Base-by-base conservation (phyloP, 2,113 vertebrate genomes). In the Tonatia bakeri region DNA sequence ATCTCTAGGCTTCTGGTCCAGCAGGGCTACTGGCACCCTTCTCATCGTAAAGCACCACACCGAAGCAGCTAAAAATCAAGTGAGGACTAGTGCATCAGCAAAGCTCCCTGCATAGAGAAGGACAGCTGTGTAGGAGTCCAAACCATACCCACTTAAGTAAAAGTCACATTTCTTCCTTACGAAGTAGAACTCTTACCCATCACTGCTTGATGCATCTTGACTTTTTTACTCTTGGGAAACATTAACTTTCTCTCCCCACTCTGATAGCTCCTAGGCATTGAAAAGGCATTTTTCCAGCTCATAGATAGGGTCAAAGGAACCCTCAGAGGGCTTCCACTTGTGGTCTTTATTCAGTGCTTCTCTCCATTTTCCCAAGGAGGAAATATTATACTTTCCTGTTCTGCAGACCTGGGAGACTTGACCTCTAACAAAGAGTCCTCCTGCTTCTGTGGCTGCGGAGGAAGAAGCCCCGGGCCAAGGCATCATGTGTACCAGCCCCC, bases 261-360 rank as follows among this genome's bases (percentile, higher is more conserved):
- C 54, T 77, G 70, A 64, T 75, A 50, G 10, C 75, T 92, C 26
- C 16, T 75, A 76, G 73, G 47, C 79, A 87, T 22, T 17, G 67
- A 82, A 85, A 81, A 86, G 92, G 43, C 5, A 17, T 61, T 82
- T 85, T 85, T 89, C 40, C 43, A 80, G 82, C 64, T 92, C 87
- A 72, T 54, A 59, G 54, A 22, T 0, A 50, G 82, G 75, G 43
- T 56, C 4, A 82, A 86, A 92, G 40, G 24, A 59, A 1, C 47
- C 67, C 54, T 43, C 61, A 54, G 22, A 75, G 84, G 40, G 20
- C 64, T 89, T 75, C 31, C 33, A 10, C 43, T 31, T 47, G 1
- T 33, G 1, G 3, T 79, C 73, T 83, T 50, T n/a, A 38, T 52
- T 82, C 64, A 84, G 7, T 59, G 64, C 33, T 64, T 88, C 43